A percentile compares a stretch with the other conserved stretches of the same genome.
Evolutionary conservation across 2,113 vertebrate genomes (phyloP).

Genomic region (Tauraco erythrolophus): DNA sequence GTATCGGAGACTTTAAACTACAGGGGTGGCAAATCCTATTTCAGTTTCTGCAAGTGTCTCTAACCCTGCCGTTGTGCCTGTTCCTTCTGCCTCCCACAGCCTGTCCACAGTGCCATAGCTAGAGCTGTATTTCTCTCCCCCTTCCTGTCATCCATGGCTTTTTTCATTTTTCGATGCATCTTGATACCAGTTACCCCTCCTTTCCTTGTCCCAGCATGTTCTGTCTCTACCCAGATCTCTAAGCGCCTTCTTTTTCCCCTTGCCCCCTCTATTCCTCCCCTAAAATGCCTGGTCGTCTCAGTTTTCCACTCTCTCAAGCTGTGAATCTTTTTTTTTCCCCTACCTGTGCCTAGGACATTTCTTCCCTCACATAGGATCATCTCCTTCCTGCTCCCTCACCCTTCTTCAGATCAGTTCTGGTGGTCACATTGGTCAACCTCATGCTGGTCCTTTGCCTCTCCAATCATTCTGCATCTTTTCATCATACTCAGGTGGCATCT

Average conservation of each 20-base stretch:
- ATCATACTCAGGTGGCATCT: neutral
- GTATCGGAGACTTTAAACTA: neutral
- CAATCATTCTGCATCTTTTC: neutral
- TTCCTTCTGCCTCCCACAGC: neutral
- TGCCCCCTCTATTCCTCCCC: neutral
- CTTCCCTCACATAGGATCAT: fast-evolving
- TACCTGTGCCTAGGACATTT: neutral
- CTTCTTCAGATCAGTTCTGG: neutral
- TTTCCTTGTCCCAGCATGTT: neutral
- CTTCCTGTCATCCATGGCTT: neutral
- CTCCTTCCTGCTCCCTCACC: neutral
- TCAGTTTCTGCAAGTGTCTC: neutral
- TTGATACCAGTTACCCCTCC: neutral
- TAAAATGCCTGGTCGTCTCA: neutral
- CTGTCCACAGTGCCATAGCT: neutral
- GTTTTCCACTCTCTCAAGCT: neutral
- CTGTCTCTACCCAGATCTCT: neutral
- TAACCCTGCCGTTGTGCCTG: neutral
- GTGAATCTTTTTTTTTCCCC: neutral
- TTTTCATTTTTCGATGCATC: neutral
- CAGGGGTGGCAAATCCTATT: neutral
- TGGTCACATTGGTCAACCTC: neutral
- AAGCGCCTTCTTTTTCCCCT: neutral
- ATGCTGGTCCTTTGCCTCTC: fast-evolving
- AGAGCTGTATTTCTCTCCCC: neutral